Evolutionary conservation across 30 jellyfish, hydroid and myxozoan genomes (phyloP), one percentile per base, ranked within the genome.

Genomic region (Aurelia coerulea): DNA sequence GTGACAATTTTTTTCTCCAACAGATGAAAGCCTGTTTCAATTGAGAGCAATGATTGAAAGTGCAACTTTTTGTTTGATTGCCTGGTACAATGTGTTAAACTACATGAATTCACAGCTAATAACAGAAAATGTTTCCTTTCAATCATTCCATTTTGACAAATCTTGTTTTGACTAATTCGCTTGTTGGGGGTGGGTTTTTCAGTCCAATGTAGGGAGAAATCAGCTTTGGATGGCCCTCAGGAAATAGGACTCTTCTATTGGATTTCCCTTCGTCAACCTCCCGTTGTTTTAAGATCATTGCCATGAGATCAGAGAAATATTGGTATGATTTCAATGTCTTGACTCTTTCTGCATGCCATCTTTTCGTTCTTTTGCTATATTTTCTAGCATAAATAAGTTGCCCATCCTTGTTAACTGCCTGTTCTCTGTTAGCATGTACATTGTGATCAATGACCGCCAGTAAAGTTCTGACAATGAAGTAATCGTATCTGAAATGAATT

Each of bases 121-220:
- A 37, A 2, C 2, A 37, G 4, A 37, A 37, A 37, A 37, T 37
- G 46, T 37, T 37, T 37, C 46, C 4, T 65, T 65, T 65, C 50
- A 29, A 3, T 29, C 41, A 14, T 65, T 17, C 76, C 41, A 10
- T 29, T 59, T 15, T 65, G 76, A 65, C 76, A 29, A 65, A 65
- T 65, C 42, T 65, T 65, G 76, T 65, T 29, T 65, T 65, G 34
- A 65, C 76, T 14, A 65, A 29, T 65, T 65, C 76, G 41, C 42
- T 65, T 65, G 76, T 65, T 65, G 76, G 76, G 32, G 76, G 76
- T 65, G 76, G 76, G 76, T 65, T 65, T 65, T 65, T 65, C 76
- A 65, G 76, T 3, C 4, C 76, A 65, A 65, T 65, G 42, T 65
- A 65, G 76, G 76, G 76, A 65, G 76, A 65, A 65, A 65, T 65